phyloP scores from a whole-genome alignment of 2,888 invertebrate species.

The Spodoptera littoralis region DNA sequence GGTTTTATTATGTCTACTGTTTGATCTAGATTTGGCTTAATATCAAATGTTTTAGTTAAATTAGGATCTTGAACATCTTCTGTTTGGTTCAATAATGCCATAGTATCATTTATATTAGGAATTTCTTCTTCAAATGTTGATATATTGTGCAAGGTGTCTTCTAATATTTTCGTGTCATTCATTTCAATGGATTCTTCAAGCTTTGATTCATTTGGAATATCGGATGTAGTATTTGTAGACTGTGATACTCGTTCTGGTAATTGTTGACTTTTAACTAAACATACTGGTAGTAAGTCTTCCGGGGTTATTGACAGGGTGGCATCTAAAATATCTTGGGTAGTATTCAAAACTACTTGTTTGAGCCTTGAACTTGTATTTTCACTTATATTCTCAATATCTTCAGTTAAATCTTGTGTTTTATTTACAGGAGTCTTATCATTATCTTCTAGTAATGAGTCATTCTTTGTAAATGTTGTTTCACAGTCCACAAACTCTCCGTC shows the following conservation, averaged over 20 bases:
- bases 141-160: constrained; percentile 1
- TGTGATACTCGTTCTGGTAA: not conserved
- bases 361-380: constrained; percentile 48
- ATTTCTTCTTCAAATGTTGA: constrained; percentile 5
- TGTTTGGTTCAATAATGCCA: constrained; percentile 10
- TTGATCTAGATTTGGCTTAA: constrained; percentile 21
- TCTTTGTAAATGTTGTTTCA: constrained; percentile 80
- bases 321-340: constrained; percentile 57
- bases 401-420: constrained; percentile 27
- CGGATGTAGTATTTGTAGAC: not conserved
- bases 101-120: not conserved
- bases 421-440: constrained; percentile 32
- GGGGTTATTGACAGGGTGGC: constrained; percentile 56
- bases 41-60: constrained; percentile 7
- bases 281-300: constrained; percentile 50
- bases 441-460: constrained; percentile 57
- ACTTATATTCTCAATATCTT: constrained; percentile 25
- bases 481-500: constrained; percentile 84
- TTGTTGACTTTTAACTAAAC: constrained; percentile 6
- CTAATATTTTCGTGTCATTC: constrained; percentile 1
- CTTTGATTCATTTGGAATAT: not conserved
- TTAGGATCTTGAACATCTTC: constrained; percentile 13
- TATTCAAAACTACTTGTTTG: constrained; percentile 53
- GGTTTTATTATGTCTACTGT: constrained; percentile 14
- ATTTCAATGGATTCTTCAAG: constrained; percentile 10